Evolutionary conservation across 2,113 vertebrate species (phyloP).

Genomic region (Romanogobio albipinnatus): DNA sequence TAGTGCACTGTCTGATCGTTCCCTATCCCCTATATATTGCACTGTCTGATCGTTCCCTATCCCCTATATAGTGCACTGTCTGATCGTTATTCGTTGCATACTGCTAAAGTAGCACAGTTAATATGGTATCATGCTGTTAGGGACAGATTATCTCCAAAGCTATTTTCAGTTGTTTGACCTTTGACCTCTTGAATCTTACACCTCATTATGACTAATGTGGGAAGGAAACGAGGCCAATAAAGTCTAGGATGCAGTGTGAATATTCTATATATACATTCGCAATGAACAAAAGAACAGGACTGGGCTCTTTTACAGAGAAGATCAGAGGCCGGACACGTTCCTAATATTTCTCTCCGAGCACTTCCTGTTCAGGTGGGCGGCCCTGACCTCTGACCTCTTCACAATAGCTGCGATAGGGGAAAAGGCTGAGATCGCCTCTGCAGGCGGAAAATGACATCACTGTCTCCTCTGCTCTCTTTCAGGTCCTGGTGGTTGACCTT

Average conservation of each 20-base stretch:
- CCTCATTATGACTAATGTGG: conserved; percentile 11
- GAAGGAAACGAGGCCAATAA: conserved; percentile 37
- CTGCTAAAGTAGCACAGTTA: background rate
- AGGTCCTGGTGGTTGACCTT: conserved; percentile 96
- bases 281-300: conserved; percentile 14
- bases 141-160: background rate
- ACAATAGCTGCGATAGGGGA: conserved; percentile 58
- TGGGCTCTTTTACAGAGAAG: background rate
- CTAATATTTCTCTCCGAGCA: conserved; percentile 41
- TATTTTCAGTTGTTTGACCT: conserved; percentile 14
- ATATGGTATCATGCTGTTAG: background rate
- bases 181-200: background rate
- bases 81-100: background rate
- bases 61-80: too few species aligned
- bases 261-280: conserved; percentile 29
- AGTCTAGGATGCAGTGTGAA: conserved; percentile 7
- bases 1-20: too few species aligned
- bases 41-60: too few species aligned
- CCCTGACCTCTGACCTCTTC: conserved; percentile 51
- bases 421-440: conserved; percentile 73
- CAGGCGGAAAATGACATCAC: conserved; percentile 67
- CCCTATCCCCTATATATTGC: too few species aligned
- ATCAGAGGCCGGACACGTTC: conserved; percentile 38
- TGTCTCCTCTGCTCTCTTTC: conserved; percentile 56
- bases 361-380: conserved; percentile 37